phyloP scores from a whole-genome alignment of 2,888 invertebrate species.

The Chrysolina americana region DNA sequence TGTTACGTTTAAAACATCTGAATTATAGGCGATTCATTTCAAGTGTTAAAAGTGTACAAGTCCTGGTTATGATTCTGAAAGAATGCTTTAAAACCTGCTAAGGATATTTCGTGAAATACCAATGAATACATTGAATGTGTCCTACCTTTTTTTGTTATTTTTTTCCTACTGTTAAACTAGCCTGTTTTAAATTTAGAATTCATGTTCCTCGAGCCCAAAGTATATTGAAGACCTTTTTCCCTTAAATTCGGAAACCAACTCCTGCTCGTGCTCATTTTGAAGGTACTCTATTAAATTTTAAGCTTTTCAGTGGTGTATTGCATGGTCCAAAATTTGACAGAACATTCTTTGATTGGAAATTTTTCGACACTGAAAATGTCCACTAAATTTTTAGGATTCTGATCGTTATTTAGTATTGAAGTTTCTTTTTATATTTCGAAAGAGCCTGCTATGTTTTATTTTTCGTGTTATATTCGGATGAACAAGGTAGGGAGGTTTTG shows the following conservation, averaged over 20 bases:
- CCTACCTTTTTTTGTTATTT: constrained; percentile 13
- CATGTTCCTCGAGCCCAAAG: constrained; percentile 11
- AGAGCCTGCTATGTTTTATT: too few relatives aligned
- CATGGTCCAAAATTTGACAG: too few relatives aligned
- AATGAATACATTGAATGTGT: constrained; percentile 29
- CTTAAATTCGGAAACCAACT: background rate
- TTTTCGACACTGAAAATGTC: too few relatives aligned
- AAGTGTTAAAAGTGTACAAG: constrained; percentile 27
- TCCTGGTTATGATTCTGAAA: constrained; percentile 31
- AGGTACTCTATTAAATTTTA: background rate
- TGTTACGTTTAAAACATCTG: background rate
- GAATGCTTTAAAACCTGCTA: constrained; percentile 40
- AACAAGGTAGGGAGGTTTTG: background rate
- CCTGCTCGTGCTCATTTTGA: background rate
- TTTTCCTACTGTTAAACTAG: constrained; percentile 52
- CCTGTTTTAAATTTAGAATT: constrained; percentile 58
- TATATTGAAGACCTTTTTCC: background rate
- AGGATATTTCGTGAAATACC: constrained; percentile 33
- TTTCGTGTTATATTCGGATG: too few relatives aligned
- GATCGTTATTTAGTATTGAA: too few relatives aligned
- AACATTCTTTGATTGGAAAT: too few relatives aligned
- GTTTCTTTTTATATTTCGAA: too few relatives aligned
- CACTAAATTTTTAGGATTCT: too few relatives aligned
- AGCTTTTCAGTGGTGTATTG: too few relatives aligned
- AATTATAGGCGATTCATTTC: constrained; percentile 28